Percentiles rank a stretch among this genome's conserved stretches.
These are phyloP conservation scores for Neuroterus valhalla DNA, from an alignment of 1,140 invertebrate species.

Conservation along the genomic window DNA sequence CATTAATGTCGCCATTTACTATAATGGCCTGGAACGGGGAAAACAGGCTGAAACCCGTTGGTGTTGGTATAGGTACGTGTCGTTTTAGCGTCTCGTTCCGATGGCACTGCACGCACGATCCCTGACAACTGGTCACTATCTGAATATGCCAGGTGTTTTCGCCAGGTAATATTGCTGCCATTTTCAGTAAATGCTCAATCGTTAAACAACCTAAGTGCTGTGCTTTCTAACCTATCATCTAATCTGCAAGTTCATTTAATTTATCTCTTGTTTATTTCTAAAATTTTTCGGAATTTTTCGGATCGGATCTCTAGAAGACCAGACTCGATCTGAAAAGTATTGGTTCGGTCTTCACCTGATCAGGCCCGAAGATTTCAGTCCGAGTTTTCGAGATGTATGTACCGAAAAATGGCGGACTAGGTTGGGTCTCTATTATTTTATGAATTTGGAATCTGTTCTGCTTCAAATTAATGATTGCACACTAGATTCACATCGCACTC, in stretches of 20 bases:
- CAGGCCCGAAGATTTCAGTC: too few species aligned
- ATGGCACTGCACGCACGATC: conserved; percentile 35
- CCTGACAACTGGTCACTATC: conserved; percentile 40
- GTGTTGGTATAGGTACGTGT: conserved; percentile 32
- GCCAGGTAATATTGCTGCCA: conserved; percentile 10
- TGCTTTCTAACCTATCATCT: not conserved
- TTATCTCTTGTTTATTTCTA: too few species aligned
- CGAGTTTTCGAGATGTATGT: too few species aligned
- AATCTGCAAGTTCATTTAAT: conserved; percentile 6
- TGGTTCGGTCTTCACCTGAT: too few species aligned
- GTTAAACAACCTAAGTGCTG: not conserved
- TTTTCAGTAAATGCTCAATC: not conserved
- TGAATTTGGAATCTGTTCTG: too few species aligned
- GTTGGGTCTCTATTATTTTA: too few species aligned
- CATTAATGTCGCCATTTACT: conserved; percentile 41
- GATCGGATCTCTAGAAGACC: too few species aligned
- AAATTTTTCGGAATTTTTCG: too few species aligned
- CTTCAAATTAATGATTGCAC: too few species aligned
- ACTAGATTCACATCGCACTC: too few species aligned
- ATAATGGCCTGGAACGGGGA: conserved; percentile 38
- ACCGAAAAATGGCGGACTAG: too few species aligned
- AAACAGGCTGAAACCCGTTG: conserved; percentile 31
- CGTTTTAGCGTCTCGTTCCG: conserved; percentile 38
- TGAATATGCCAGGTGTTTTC: conserved; percentile 25
- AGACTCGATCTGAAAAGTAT: too few species aligned